Base-by-base conservation (phyloP, 2,888 invertebrate genomes). In the Dicycla oo region DNA sequence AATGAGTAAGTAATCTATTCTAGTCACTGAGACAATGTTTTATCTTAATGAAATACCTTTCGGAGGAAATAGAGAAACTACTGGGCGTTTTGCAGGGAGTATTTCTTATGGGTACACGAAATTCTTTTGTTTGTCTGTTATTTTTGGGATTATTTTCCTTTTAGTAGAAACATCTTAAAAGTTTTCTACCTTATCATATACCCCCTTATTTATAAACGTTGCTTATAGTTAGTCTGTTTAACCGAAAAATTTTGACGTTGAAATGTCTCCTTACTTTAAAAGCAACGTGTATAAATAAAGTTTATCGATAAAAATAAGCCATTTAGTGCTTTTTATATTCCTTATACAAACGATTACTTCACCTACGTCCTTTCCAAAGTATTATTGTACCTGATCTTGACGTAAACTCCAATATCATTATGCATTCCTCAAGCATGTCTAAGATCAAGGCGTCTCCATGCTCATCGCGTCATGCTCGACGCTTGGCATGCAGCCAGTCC, bases 401-500 rank as follows among this genome's bases (percentile, higher is more conserved):
- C 26, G 63, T 77, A 53, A 67, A 69, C 40, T 66, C 51, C 54
- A 60, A 69, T 80, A 60, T 69, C 67, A 69, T 69, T 73, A 64
- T 73, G 73, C 68, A 73, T 61, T 60, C 73, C 49, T 67, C 43
- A 57, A 73, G 58, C 73, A 73, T 54, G 69, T 80, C 73, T 69
- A 47, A 70, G 66, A 78, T 70, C 63, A 58, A 65, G 67, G 40
- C 67, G 56, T 63, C 64, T 69, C 38, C 38, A 51, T 54, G 72
- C 45, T 57, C 78, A 40, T 65, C 65, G 69, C 77, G 76, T 83
- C 84, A 83, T 81, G 74, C 77, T 73, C 74, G 62, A 45, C 49
- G 58, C 71, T 85, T 91, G 91, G 91, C 90, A 84, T 69, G 56
- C 38, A 58, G 88, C 91, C 90, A 91, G 84, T 56, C 69, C 73